phyloP scores from a whole-genome alignment of 2,888 invertebrate species.

The Ommatoiulus sabulosus region DNA sequence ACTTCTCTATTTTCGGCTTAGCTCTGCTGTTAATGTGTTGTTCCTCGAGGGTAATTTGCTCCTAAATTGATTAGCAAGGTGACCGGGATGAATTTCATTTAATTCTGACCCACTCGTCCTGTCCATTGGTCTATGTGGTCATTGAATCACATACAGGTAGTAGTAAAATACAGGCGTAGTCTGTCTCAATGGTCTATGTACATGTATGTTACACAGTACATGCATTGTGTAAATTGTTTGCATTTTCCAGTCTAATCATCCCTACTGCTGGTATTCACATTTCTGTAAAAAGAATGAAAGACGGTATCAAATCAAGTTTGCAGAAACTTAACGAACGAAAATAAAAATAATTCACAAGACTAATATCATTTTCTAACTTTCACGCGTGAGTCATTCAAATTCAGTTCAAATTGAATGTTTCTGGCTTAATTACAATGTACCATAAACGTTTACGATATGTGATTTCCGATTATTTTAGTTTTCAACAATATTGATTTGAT shows the following conservation, averaged over 20 bases:
- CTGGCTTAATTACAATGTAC: too few species aligned
- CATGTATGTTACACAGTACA: too few species aligned
- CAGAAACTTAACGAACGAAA: background rate
- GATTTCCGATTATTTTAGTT: too few species aligned
- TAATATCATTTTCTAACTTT: too few species aligned
- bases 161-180: too few species aligned
- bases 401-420: too few species aligned
- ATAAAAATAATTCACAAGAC: too few species aligned
- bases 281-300: too few species aligned
- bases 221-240: background rate
- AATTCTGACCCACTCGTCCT: background rate
- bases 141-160: background rate
- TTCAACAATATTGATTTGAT: too few species aligned
- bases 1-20: background rate
- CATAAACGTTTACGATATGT: too few species aligned
- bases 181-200: too few species aligned
- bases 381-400: too few species aligned
- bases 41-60: background rate
- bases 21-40: conserved; percentile 14
- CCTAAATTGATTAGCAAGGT: background rate
- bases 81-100: background rate
- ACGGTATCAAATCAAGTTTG: background rate
- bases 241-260: background rate
- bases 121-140: background rate
- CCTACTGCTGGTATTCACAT: background rate